Base-by-base conservation (phyloP, 2,888 invertebrate species). In the Amphimallon solstitiale region DNA sequence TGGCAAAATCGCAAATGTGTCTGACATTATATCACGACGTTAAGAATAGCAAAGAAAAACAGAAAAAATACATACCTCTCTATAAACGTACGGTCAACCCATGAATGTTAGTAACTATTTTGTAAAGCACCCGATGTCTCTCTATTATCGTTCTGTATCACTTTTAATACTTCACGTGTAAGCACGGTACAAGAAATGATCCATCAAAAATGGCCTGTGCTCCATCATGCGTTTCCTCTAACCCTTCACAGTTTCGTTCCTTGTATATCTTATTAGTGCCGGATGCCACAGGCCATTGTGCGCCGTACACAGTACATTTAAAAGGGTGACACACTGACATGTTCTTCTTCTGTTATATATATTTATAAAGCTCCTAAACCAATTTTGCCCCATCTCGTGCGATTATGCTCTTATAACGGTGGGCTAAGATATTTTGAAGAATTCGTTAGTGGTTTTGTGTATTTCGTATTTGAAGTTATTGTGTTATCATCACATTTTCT, bases 201-300 rank as follows among this genome's bases (percentile, higher is more conserved):
- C 71, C 70, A 71, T 71, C 71, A 71, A 61, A 43, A 35, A 17
- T n/a, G 21, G 61, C 19, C 48, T 51, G 65, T 61, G 60, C 61
- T 65, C 65, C 61, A 61, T 65, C 61, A 65, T 61, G 61, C 52
- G 54, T 54, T 56, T 38, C 54, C 19, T 54, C 38, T 19, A 14
- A 51, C 54, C 52, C 49, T 62, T 52, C 63, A 40, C 49, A 23
- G 12, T 17, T 19, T 14, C 29, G 35, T 37, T 45, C 29, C 23
- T 17, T 7, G 38, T 21, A 54, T 54, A 63, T 63, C 52, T 63
- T 63, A 63, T 63, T 63, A 63, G 63, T 37, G 45, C 52, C 52
- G 52, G 54, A 63, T 63, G 49, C 63, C 54, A 56, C 45, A 29
- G 45, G 35, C 43, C 37, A 54, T 63, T 56, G 56, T 56, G 46